Evolutionary conservation across 2,113 vertebrate species (phyloP).

Genomic region (Bothrops jararaca): DNA sequence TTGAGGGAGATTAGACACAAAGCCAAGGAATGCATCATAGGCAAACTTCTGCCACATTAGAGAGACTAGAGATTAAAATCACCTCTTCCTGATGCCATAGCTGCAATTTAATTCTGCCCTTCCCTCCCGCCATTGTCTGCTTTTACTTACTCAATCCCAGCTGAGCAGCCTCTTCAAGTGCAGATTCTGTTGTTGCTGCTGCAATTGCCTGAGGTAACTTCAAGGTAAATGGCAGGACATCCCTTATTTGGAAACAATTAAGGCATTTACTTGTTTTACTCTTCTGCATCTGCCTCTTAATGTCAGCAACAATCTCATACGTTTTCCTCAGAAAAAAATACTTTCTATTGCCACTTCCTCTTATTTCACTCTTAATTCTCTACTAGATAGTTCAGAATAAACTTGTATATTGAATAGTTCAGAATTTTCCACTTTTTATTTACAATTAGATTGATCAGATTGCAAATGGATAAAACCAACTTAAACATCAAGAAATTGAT

Average conservation of each 20-base stretch:
- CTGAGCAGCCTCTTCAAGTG: constrained; percentile 88
- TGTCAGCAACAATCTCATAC: background rate
- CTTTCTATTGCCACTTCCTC: background rate
- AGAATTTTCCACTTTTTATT: background rate
- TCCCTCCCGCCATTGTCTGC: background rate
- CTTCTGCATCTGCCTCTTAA: background rate
- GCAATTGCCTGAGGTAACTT: constrained; percentile 87
- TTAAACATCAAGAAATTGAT: background rate
- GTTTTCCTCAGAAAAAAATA: background rate
- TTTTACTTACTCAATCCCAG: constrained; percentile 82
- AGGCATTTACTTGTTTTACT: background rate
- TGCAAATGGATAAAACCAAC: background rate
- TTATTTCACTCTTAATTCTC: background rate
- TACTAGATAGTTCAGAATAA: background rate
- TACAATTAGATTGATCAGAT: background rate
- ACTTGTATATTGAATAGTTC: background rate
- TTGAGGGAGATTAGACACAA: background rate
- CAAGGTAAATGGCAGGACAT: constrained; percentile 89
- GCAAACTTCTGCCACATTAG: background rate
- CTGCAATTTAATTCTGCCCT: background rate
- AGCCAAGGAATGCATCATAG: background rate
- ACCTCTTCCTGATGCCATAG: background rate
- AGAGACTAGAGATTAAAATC: background rate
- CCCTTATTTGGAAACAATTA: constrained; percentile 69
- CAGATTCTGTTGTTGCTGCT: constrained; percentile 82